These are phyloP conservation scores for Rhineura floridana DNA, from an alignment of 2,113 vertebrate genomes.

Conservation along the genomic window DNA sequence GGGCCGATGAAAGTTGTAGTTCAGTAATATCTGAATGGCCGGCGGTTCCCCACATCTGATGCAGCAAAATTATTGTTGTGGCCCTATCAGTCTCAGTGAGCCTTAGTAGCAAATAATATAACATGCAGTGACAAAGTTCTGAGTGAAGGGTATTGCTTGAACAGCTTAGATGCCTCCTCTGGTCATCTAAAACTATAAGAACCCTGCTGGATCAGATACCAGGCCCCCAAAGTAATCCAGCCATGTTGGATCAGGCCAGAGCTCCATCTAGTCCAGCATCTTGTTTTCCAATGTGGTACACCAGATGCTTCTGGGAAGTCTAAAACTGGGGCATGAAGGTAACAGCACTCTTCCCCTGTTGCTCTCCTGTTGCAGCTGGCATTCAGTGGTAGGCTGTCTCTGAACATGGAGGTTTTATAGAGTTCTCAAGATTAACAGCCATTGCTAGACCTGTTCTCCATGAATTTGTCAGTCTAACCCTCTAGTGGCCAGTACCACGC, in stretches of 20 bases:
- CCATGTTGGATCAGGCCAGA: neutral
- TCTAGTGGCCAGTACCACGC: neutral
- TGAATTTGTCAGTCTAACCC: neutral
- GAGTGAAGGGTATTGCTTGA: neutral
- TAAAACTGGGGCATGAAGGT: no score
- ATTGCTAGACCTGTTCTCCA: neutral
- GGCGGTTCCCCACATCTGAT: no score
- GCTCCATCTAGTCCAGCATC: neutral
- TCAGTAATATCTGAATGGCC: no score
- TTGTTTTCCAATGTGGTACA: neutral
- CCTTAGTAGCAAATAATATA: accelerated
- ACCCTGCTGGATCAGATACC: no score
- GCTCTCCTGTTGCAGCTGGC: neutral
- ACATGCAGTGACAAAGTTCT: neutral
- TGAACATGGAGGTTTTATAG: neutral
- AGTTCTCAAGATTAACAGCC: neutral
- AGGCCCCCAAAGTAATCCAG: no score
- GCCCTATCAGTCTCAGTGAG: neutral
- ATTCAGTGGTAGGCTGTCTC: neutral
- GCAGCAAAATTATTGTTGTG: neutral
- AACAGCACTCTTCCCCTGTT: neutral
- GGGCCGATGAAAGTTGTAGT: no score
- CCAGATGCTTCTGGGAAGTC: neutral
- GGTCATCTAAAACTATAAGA: neutral
- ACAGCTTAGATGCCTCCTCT: neutral